A percentile compares a stretch with the other conserved stretches of the same genome.
These are phyloP conservation scores for Epiblema foenella DNA, from an alignment of 2,888 invertebrate genomes.

Conservation along the genomic window DNA sequence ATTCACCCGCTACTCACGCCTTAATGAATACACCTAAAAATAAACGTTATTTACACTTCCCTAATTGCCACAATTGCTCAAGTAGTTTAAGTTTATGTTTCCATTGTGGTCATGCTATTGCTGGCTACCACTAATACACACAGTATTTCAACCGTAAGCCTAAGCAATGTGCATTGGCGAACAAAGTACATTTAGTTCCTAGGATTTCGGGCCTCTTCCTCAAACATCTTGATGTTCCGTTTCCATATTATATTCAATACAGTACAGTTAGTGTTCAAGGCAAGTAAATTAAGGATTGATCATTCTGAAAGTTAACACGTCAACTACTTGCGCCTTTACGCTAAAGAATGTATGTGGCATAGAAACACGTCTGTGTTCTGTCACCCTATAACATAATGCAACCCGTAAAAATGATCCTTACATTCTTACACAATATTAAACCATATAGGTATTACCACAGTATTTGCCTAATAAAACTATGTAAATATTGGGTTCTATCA, in stretches of 20 bases:
- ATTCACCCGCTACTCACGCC: slow-evolving; percentile 56
- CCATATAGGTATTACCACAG: background rate
- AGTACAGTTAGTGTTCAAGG: background rate
- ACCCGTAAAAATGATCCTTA: background rate
- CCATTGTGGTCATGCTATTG: background rate
- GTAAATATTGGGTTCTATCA: background rate
- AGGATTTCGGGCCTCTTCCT: background rate
- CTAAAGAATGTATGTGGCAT: too few relatives aligned
- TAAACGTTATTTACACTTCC: slow-evolving; percentile 18
- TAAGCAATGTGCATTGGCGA: background rate
- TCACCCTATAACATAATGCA: too few relatives aligned
- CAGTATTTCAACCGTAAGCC: background rate
- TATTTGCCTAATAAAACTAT: background rate
- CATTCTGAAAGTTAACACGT: too few relatives aligned
- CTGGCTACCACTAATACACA: background rate
- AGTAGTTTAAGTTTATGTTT: background rate
- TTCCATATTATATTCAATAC: background rate
- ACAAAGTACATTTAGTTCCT: background rate
- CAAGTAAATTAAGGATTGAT: too few relatives aligned
- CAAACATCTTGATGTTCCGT: background rate
- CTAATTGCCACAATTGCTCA: too few relatives aligned
- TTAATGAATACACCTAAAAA: slow-evolving; percentile 41
- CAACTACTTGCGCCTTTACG: too few relatives aligned
- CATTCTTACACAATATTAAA: background rate
- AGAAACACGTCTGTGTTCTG: too few relatives aligned